Evolutionary conservation across 2,888 invertebrate species (phyloP).

Genomic region (Hetaerina titia): DNA sequence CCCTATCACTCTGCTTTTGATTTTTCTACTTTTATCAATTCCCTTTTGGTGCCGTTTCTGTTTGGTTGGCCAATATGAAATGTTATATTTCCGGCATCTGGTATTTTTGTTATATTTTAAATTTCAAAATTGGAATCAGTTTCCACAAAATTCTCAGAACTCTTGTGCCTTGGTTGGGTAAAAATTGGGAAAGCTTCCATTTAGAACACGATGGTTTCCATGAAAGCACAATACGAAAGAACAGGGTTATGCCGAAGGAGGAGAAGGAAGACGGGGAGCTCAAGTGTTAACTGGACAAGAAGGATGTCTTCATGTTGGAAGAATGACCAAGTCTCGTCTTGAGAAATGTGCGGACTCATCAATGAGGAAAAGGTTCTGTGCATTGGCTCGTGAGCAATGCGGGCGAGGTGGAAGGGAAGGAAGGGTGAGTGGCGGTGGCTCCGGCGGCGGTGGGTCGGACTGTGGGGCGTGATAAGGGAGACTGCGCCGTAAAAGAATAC

Average conservation of each 20-base stretch:
- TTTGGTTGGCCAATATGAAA: too few species aligned
- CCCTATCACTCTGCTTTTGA: too few species aligned
- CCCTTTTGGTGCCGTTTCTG: too few species aligned
- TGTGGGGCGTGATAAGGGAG: not conserved
- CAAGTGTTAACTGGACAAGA: not conserved
- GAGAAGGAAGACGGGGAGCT: not conserved
- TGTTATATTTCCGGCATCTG: too few species aligned
- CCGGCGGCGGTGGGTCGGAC: not conserved
- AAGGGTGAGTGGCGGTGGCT: not conserved
- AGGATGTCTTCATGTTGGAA: not conserved
- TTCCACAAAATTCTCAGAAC: too few species aligned
- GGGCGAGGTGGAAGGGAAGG: not conserved
- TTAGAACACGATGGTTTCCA: too few species aligned
- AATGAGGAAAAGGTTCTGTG: not conserved
- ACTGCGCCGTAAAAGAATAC: not conserved
- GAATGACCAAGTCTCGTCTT: not conserved
- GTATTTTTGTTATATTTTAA: too few species aligned
- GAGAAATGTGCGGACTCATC: conserved; percentile 27
- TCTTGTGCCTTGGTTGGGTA: too few species aligned
- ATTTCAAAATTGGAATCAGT: too few species aligned
- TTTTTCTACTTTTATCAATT: too few species aligned
- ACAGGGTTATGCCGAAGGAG: not conserved
- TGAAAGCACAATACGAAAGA: not conserved
- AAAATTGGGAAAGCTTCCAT: too few species aligned
- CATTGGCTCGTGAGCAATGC: not conserved